Base-by-base conservation (phyloP, 2,113 vertebrate species). In the Thermophis baileyi region DNA sequence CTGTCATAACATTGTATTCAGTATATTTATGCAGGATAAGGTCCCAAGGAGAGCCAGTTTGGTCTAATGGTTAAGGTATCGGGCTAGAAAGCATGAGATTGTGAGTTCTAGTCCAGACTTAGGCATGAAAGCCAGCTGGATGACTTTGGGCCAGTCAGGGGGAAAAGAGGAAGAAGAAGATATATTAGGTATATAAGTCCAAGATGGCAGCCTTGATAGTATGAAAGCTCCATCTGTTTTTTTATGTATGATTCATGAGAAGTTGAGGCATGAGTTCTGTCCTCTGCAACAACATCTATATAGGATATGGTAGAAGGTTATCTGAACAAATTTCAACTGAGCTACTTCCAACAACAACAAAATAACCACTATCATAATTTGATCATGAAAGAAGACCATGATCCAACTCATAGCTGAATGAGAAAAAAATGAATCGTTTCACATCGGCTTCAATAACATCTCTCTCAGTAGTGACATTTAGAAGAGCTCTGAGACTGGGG, bases 401-500 rank as follows among this genome's bases (percentile, higher is more conserved):
- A n/a, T 40, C 0, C 92, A 93, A 93, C 89, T 85, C 20, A 51
- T 49, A 51, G n/a, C 16, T 93, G 20, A 54, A 91, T 22, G 91
- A 89, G 20, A 44, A 4, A 92, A 92, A 95, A 95, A 91, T 1
- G 1, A 46, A 92, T 93, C 86, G 81, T 44, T n/a, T 7, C 57
- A 44, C 16, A 49, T 94, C 54, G 2, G 51, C 93, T 95, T 96
- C 69, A 90, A 53, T 20, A 18, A 1, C 20, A 1, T 22, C 35
- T 86, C 6, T 86, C 44, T 57, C 87, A 86, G 63, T 12, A 89
- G 7, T 94, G 49, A 74, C 30, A 60, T 57, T 93, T 90, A 20
- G 30, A 95, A 87, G 1, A 94, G 35, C 57, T 97, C 46, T 89
- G 60, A 94, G 94, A 74, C 51, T 93, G 1, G 46, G 92, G 49